phyloP scores from a whole-genome alignment of 2,888 invertebrate species.

The Microctonus hyperodae region DNA sequence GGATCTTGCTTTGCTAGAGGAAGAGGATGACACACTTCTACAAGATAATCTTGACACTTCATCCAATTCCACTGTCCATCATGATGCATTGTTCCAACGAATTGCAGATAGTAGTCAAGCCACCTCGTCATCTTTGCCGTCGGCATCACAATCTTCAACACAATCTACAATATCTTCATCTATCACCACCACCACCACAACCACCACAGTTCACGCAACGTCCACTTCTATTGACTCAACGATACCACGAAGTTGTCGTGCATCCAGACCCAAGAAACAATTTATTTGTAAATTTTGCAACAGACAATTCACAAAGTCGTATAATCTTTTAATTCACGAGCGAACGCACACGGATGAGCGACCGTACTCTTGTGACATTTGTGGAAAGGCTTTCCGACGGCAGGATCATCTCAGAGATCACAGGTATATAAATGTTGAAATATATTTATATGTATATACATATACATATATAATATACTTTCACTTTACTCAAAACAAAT shows the following conservation, averaged over 20 bases:
- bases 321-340: slow-evolving; percentile 98
- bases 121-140: slow-evolving; percentile 28
- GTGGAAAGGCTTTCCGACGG: slow-evolving; percentile 96
- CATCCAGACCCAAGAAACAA: slow-evolving; percentile 79
- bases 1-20: slow-evolving; percentile 77
- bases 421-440: slow-evolving; percentile 70
- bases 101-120: slow-evolving; percentile 48
- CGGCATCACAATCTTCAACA: slow-evolving; percentile 30
- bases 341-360: slow-evolving; percentile 96
- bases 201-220: slow-evolving; percentile 45
- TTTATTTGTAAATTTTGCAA: slow-evolving; percentile 98
- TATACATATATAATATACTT: background rate
- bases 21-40: slow-evolving; percentile 72
- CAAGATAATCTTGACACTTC: slow-evolving; percentile 67
- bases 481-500: background rate
- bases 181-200: slow-evolving; percentile 34
- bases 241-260: slow-evolving; percentile 53
- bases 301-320: slow-evolving; percentile 96
- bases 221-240: slow-evolving; percentile 45
- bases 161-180: slow-evolving; percentile 37
- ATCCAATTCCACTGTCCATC: slow-evolving; percentile 36
- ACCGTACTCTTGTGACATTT: slow-evolving; percentile 96
- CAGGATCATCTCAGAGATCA: slow-evolving; percentile 96
- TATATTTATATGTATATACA: no score
- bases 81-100: slow-evolving; percentile 55